A percentile compares a stretch with the other conserved stretches of the same genome.
Conservation (phyloP, 2,113 vertebrate species). For the Taurulus bubalis region DNA sequence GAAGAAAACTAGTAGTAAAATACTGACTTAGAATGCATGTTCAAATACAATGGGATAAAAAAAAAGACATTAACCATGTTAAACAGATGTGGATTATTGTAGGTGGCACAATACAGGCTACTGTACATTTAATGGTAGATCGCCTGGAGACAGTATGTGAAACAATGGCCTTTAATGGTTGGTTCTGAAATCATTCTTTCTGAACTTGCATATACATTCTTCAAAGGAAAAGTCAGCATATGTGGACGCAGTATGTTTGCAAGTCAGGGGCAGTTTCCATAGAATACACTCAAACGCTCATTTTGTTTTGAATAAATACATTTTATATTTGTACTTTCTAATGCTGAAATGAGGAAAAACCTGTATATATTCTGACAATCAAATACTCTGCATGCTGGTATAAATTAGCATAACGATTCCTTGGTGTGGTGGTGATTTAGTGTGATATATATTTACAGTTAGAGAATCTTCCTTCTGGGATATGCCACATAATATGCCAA, state of each 20-base stretch:
- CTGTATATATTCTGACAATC: not conserved
- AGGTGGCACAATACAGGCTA: too few species aligned
- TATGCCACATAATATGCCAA: constrained; percentile 77
- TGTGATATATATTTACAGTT: constrained; percentile 76
- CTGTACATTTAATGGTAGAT: not conserved
- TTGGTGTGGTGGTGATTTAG: constrained; percentile 48
- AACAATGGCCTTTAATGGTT: not conserved
- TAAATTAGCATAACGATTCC: constrained; percentile 28
- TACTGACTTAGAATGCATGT: too few species aligned
- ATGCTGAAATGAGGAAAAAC: not conserved
- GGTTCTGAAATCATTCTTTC: not conserved
- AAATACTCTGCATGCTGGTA: constrained; percentile 6
- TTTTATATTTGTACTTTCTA: not conserved
- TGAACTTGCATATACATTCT: not conserved
- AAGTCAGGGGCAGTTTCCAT: not conserved
- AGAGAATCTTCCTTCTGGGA: constrained; percentile 77
- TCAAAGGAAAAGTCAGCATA: not conserved
- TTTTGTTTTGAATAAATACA: constrained; percentile 1
- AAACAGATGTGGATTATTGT: not conserved
- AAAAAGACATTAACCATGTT: not conserved
- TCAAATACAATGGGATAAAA: not conserved
- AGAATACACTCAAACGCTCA: not conserved
- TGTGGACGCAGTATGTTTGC: not conserved
- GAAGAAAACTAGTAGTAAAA: not conserved
- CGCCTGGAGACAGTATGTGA: not conserved